Percentiles rank a stretch among this genome's conserved stretches.
Evolutionary conservation across 2,888 invertebrate genomes (phyloP).

Genomic region (Melanchra persicariae): DNA sequence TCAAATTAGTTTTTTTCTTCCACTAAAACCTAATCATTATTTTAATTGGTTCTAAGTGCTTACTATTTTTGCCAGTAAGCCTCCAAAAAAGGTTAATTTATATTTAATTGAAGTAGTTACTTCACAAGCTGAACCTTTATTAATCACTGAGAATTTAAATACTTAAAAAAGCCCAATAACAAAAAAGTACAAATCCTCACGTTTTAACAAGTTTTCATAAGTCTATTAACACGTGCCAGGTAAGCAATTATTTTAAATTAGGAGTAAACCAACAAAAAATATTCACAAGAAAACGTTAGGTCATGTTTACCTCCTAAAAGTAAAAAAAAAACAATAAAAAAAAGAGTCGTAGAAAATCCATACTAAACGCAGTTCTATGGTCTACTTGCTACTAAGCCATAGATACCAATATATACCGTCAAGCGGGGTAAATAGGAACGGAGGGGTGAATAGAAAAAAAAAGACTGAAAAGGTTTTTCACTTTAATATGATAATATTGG

Average conservation of each 20-base stretch:
- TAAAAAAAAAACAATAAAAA: too few relatives aligned
- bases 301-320: not conserved
- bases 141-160: slow-evolving; percentile 16
- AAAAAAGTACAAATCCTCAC: slow-evolving; percentile 12
- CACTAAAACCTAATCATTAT: too few relatives aligned
- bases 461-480: too few relatives aligned
- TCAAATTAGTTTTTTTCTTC: not conserved
- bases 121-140: slow-evolving; percentile 18
- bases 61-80: slow-evolving; percentile 42
- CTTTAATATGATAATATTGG: too few relatives aligned
- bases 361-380: not conserved
- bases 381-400: not conserved
- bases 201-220: not conserved
- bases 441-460: too few relatives aligned
- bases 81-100: slow-evolving; percentile 57
- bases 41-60: too few relatives aligned
- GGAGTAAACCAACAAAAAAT: not conserved
- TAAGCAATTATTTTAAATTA: not conserved
- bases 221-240: not conserved
- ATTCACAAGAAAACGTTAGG: not conserved
- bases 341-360: too few relatives aligned
- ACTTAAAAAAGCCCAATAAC: slow-evolving; percentile 8
- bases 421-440: too few relatives aligned
- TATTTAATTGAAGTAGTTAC: slow-evolving; percentile 34
- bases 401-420: too few relatives aligned